Conservation (phyloP, 1,140 invertebrate genomes). For the Aphidius ervi region DNA sequence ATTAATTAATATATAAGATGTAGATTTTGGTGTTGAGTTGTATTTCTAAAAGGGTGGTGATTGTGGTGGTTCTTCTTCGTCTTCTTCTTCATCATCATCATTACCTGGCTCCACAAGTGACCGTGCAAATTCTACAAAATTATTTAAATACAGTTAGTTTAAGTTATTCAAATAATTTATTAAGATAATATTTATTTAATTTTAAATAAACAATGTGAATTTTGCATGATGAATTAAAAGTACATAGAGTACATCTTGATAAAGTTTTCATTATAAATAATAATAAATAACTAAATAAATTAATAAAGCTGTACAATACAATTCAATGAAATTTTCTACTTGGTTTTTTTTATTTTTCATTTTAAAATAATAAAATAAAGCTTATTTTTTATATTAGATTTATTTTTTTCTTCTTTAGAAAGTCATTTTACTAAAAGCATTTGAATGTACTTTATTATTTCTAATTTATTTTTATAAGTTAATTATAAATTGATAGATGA, state of each 20-base stretch:
- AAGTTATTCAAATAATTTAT: neutral
- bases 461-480: no score
- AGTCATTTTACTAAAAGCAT: no score
- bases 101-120: conserved; percentile 74
- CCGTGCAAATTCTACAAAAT: conserved; percentile 73
- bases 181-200: neutral
- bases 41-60: conserved; percentile 41
- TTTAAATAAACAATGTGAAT: neutral
- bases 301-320: neutral
- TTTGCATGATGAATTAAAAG: neutral
- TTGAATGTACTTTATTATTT: no score
- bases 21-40: conserved; percentile 17
- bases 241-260: neutral
- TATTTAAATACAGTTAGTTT: neutral
- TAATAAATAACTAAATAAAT: neutral
- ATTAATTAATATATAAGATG: conserved; percentile 13
- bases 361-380: no score
- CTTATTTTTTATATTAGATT: no score
- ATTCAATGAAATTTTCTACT: neutral
- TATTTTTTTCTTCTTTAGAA: no score
- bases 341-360: no score
- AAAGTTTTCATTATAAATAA: neutral
- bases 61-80: conserved; percentile 62
- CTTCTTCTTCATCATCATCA: conserved; percentile 73
- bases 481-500: no score